phyloP scores from a whole-genome alignment of 2,888 invertebrate genomes.

The Caenorhabditis imperialis region DNA sequence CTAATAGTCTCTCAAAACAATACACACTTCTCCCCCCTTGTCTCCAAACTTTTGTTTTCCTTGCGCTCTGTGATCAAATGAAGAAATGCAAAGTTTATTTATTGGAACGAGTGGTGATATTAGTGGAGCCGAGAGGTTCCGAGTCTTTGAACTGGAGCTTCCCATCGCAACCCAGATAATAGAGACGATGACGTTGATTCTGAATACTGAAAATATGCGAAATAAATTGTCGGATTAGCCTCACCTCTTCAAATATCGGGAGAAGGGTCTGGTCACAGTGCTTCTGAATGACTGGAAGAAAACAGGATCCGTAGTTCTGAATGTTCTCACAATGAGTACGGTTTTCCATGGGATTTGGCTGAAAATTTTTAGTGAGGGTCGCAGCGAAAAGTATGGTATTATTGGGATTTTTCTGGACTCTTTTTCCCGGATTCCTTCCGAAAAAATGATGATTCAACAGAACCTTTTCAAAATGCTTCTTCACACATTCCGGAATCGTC shows the following conservation, averaged over 20 bases:
- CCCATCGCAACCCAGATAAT: constrained; percentile 36
- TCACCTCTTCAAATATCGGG: constrained; percentile 23
- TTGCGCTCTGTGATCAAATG: constrained; percentile 52
- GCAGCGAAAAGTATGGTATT: too few relatives aligned
- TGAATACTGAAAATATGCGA: constrained; percentile 5
- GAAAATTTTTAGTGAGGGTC: constrained; percentile 8
- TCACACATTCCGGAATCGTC: neutral
- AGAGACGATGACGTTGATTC: constrained; percentile 20
- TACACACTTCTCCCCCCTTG: constrained; percentile 18
- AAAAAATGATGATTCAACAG: neutral
- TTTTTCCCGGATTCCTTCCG: too few relatives aligned
- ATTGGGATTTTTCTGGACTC: too few relatives aligned
- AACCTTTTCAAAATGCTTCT: constrained; percentile 10
- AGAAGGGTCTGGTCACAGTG: constrained; percentile 6
- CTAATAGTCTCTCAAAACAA: constrained; percentile 11
- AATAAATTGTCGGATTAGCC: too few relatives aligned
- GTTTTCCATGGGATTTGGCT: neutral
- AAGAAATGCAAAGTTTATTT: constrained; percentile 33
- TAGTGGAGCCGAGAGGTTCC: neutral
- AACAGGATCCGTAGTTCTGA: neutral
- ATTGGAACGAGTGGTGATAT: too few relatives aligned
- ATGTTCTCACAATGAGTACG: neutral
- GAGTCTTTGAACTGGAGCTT: constrained; percentile 23
- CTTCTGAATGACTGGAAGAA: constrained; percentile 8
- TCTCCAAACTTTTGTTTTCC: constrained; percentile 40